These are phyloP conservation scores for Scaptomyza flava DNA, from an alignment of 2,888 invertebrate species.

Conservation along the genomic window DNA sequence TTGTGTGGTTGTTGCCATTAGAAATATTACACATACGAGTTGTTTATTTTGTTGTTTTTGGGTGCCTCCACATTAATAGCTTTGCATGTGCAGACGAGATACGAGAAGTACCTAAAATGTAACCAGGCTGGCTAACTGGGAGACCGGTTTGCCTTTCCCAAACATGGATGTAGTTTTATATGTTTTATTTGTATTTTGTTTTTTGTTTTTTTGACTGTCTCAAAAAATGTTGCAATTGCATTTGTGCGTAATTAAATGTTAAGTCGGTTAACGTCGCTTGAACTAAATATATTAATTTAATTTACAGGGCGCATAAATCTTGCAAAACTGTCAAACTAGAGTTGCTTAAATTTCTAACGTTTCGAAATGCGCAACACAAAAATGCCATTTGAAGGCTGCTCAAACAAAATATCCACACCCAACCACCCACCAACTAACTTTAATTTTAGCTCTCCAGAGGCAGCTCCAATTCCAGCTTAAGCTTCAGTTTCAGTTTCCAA, in stretches of 20 bases:
- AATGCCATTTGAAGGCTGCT: slow-evolving; percentile 22
- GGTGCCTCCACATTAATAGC: slow-evolving; percentile 33
- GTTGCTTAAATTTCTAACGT: slow-evolving; percentile 66
- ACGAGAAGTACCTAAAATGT: slow-evolving; percentile 55
- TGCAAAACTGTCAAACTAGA: slow-evolving; percentile 44
- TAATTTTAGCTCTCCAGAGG: slow-evolving; percentile 5
- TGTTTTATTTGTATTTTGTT: slow-evolving; percentile 24
- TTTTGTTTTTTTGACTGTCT: slow-evolving; percentile 17
- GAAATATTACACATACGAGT: slow-evolving; percentile 58
- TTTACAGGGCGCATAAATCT: slow-evolving; percentile 65
- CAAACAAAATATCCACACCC: slow-evolving; percentile 43
- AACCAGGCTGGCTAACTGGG: slow-evolving; percentile 58
- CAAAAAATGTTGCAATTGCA: slow-evolving; percentile 61
- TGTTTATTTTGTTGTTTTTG: slow-evolving; percentile 14
- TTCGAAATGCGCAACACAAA: slow-evolving; percentile 62
- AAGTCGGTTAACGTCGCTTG: slow-evolving; percentile 38
- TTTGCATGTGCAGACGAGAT: slow-evolving; percentile 18
- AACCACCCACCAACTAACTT: slow-evolving; percentile 44
- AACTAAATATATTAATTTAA: slow-evolving; percentile 71
- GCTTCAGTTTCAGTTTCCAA: slow-evolving; percentile 8
- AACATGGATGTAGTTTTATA: slow-evolving; percentile 48
- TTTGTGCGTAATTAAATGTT: slow-evolving; percentile 77
- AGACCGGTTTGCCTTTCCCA: slow-evolving; percentile 78
- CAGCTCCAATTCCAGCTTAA: slow-evolving; percentile 15
- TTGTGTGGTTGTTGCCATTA: slow-evolving; percentile 33